Percentiles rank a stretch among this genome's conserved stretches.
Conservation (phyloP, 2,113 vertebrate species). For the Coturnix japonica region DNA sequence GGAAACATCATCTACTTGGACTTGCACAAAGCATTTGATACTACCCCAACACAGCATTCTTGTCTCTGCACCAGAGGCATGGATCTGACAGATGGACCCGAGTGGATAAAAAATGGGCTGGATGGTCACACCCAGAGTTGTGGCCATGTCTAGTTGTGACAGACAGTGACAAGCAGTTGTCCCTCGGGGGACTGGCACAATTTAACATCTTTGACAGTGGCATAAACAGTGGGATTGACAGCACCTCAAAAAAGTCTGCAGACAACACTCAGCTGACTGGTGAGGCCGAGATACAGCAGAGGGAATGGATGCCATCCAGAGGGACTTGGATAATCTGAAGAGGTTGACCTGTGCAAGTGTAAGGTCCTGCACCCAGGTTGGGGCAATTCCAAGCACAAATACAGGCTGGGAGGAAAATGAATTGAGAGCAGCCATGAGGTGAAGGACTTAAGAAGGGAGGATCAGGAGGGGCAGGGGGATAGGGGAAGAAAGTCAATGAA, state of each 20-base stretch:
- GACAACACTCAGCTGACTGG: background rate
- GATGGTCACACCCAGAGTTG: background rate
- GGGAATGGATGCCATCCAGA: background rate
- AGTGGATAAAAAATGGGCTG: background rate
- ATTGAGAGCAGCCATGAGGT: background rate
- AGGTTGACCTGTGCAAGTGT: background rate
- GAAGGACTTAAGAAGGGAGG: background rate
- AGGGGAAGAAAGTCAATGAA: background rate
- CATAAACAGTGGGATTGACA: background rate
- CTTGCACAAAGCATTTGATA: background rate
- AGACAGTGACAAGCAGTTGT: background rate
- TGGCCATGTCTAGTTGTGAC: background rate
- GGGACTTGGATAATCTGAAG: background rate
- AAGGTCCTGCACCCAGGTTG: background rate
- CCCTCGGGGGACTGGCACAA: too few species aligned
- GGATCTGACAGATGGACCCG: background rate
- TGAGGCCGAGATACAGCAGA: background rate
- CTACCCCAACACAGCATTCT: background rate
- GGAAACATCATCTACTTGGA: background rate
- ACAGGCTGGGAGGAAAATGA: background rate
- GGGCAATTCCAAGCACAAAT: background rate
- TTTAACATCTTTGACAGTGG: too few species aligned
- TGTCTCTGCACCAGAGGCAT: background rate
- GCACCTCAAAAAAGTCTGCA: background rate
- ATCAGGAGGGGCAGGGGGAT: background rate